Percentiles rank a stretch among this genome's conserved stretches.
Conservation (phyloP, 2,113 vertebrate genomes). For the Coturnix japonica region DNA sequence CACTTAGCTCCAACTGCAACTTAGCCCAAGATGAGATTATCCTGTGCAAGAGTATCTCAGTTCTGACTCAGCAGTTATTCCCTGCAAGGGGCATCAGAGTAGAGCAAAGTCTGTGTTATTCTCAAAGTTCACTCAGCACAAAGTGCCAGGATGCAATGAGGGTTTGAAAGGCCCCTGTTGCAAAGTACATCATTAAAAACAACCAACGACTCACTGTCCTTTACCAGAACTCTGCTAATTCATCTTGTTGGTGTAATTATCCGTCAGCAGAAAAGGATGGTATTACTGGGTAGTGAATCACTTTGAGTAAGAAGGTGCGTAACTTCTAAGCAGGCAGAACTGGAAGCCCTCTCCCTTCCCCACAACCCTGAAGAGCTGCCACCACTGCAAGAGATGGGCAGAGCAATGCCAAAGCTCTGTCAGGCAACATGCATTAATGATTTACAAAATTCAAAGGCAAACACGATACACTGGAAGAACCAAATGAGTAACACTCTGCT, state of each 20-base stretch:
- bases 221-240: background rate
- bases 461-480: background rate
- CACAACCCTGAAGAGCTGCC: background rate
- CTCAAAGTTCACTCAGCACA: background rate
- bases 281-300: background rate
- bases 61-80: background rate
- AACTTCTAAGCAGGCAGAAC: background rate
- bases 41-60: background rate
- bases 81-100: background rate
- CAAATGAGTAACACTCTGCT: background rate
- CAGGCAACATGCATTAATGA: background rate
- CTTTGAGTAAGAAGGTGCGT: background rate
- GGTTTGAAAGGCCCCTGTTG: background rate
- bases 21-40: accelerated
- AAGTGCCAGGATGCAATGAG: background rate
- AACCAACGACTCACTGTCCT: background rate
- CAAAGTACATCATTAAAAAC: background rate
- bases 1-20: background rate
- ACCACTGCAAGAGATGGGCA: background rate
- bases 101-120: accelerated
- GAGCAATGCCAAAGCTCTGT: accelerated
- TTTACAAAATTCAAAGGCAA: constrained; percentile 30
- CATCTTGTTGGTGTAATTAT: background rate
- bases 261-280: background rate
- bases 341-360: background rate